Evolutionary conservation across 2,113 vertebrate genomes (phyloP).

Genomic region (Hiodon tergisus): DNA sequence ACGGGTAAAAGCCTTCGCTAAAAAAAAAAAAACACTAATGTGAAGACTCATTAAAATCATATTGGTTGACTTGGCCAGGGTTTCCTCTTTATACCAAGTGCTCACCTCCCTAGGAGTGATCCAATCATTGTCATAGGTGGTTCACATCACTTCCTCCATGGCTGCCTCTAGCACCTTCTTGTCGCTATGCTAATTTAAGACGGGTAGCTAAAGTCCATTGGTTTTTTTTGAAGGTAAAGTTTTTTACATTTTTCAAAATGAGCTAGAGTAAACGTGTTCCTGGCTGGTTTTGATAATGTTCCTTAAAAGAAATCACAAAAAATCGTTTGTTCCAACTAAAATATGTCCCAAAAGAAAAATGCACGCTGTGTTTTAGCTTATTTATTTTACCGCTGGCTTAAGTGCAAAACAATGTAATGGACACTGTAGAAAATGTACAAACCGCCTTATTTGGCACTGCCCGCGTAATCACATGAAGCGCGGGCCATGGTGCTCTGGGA

Average conservation of each 20-base stretch:
- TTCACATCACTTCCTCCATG: neutral
- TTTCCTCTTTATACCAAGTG: neutral
- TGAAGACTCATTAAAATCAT: constrained; percentile 26
- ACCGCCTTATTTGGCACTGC: constrained; percentile 13
- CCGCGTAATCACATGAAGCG: neutral
- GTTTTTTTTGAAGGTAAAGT: too few relatives aligned
- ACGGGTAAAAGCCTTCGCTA: neutral
- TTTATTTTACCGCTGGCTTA: constrained; percentile 14
- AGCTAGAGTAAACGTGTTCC: neutral
- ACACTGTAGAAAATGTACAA: constrained; percentile 16
- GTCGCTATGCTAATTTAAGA: neutral
- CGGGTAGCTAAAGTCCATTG: neutral
- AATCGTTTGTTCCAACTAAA: constrained; percentile 9
- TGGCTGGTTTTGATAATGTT: constrained; percentile 5
- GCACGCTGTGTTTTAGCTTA: neutral
- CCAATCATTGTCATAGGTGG: constrained; percentile 4
- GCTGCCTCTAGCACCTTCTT: neutral
- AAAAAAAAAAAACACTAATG: neutral
- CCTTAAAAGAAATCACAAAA: neutral
- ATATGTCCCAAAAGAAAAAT: constrained; percentile 18
- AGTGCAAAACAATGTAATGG: constrained; percentile 13
- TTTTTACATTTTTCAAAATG: neutral
- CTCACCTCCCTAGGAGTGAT: constrained; percentile 2
- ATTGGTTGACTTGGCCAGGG: constrained; percentile 21
- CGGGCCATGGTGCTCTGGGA: neutral